These are phyloP conservation scores for Denticeps clupeoides DNA, from an alignment of 2,797 vertebrate genomes.

Conservation along the genomic window DNA sequence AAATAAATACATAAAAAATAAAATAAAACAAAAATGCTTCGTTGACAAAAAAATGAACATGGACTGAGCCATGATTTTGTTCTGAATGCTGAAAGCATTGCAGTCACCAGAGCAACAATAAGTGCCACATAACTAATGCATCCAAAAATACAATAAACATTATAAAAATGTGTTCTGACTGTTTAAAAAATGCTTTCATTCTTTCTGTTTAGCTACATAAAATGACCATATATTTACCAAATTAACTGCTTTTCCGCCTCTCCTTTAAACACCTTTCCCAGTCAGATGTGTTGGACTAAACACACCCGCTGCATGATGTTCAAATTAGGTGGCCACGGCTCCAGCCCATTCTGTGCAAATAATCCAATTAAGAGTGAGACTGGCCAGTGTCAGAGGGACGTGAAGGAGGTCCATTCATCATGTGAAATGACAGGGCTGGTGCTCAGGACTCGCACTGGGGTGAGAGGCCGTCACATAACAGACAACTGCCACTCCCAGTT, in stretches of 20 bases:
- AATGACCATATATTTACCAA: too few species aligned
- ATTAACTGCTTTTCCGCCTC: too few species aligned
- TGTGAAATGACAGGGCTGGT: slow-evolving; percentile 45
- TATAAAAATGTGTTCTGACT: too few species aligned
- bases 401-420: slow-evolving; percentile 61
- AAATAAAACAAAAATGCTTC: slow-evolving; percentile 64
- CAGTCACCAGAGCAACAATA: slow-evolving; percentile 17
- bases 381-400: slow-evolving; percentile 57
- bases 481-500: not conserved
- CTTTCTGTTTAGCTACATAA: too few species aligned
- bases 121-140: slow-evolving; percentile 18
- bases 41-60: slow-evolving; percentile 57
- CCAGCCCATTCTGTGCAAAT: slow-evolving; percentile 54
- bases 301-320: not conserved
- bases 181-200: too few species aligned
- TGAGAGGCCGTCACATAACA: slow-evolving; percentile 12
- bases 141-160: too few species aligned
- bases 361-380: slow-evolving; percentile 55
- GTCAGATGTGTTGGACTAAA: not conserved
- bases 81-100: slow-evolving; percentile 38
- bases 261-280: slow-evolving; percentile 3
- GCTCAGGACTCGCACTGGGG: slow-evolving; percentile 4
- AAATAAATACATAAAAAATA: too few species aligned
- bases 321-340: slow-evolving; percentile 37
- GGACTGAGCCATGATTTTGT: slow-evolving; percentile 46